Conservation (phyloP, 2,888 invertebrate species). For the Sesia bembeciformis region DNA sequence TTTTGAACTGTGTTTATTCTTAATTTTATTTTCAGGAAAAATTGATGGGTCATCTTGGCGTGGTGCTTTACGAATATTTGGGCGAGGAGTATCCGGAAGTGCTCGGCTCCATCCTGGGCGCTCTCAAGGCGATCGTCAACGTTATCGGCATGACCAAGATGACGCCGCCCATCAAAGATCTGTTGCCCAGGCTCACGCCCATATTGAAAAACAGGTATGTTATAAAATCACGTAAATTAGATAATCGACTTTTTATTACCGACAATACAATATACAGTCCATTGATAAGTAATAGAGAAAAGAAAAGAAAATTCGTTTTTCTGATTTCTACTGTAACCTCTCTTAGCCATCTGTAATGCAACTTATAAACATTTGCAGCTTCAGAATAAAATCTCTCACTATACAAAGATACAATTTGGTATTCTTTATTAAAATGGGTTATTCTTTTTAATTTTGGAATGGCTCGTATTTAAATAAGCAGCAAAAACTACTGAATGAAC, state of each 20-base stretch:
- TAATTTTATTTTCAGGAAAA: constrained; percentile 80
- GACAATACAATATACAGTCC: neutral
- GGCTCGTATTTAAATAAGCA: no score
- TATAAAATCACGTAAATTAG: constrained; percentile 9
- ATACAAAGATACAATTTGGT: no score
- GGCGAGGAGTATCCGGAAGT: constrained; percentile 99
- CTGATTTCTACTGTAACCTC: no score
- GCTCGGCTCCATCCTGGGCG: constrained; percentile 97
- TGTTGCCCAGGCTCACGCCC: constrained; percentile 96
- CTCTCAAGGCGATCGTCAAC: constrained; percentile 98
- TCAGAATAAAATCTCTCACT: no score
- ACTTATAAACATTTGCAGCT: no score
- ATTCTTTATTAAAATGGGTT: no score
- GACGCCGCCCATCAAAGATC: constrained; percentile 99
- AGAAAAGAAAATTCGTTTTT: no score
- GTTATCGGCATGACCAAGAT: constrained; percentile 99
- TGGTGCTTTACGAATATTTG: constrained; percentile 98
- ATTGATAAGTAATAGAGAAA: neutral
- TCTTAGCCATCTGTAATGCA: no score
- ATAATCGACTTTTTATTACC: neutral
- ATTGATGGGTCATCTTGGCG: constrained; percentile 99
- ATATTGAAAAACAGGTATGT: constrained; percentile 95
- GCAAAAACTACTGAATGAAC: no score
- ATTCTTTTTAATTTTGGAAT: no score
- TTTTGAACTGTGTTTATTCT: neutral